phyloP scores from a whole-genome alignment of 2,113 vertebrate genomes.

The Scopus umbretta region DNA sequence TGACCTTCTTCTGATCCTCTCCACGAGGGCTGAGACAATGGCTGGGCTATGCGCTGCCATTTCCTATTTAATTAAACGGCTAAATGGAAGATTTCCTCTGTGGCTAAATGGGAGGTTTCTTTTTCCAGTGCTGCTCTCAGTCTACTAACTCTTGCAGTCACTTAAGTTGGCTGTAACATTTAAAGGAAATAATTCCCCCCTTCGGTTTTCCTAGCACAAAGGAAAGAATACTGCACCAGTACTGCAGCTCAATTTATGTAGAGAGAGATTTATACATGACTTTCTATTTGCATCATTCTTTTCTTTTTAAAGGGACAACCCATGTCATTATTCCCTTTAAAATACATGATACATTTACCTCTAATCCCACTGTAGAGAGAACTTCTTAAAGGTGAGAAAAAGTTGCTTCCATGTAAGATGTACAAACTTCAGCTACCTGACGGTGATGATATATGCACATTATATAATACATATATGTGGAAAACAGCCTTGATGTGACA shows the following conservation, averaged over 20 bases:
- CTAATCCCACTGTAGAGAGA: neutral
- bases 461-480: slow-evolving; percentile 41
- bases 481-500: slow-evolving; percentile 71
- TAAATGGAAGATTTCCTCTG: slow-evolving; percentile 66
- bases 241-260: neutral
- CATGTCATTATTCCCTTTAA: neutral
- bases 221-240: neutral
- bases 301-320: slow-evolving; percentile 2
- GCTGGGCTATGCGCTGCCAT: slow-evolving; percentile 48
- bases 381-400: neutral
- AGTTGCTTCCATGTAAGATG: slow-evolving; percentile 36
- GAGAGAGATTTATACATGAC: neutral
- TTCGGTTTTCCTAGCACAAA: neutral
- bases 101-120: slow-evolving; percentile 55
- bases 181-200: slow-evolving; percentile 28
- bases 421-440: slow-evolving; percentile 55
- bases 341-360: neutral
- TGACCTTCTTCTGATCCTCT: slow-evolving; percentile 63
- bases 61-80: slow-evolving; percentile 61
- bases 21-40: slow-evolving; percentile 55
- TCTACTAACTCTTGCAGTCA: slow-evolving; percentile 13
- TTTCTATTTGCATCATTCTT: neutral
- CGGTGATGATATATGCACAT: slow-evolving; percentile 4
- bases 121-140: slow-evolving; percentile 33
- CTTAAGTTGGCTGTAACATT: slow-evolving; percentile 22